These are phyloP conservation scores for Neria commutata DNA, from an alignment of 2,888 invertebrate species.

Conservation along the genomic window DNA sequence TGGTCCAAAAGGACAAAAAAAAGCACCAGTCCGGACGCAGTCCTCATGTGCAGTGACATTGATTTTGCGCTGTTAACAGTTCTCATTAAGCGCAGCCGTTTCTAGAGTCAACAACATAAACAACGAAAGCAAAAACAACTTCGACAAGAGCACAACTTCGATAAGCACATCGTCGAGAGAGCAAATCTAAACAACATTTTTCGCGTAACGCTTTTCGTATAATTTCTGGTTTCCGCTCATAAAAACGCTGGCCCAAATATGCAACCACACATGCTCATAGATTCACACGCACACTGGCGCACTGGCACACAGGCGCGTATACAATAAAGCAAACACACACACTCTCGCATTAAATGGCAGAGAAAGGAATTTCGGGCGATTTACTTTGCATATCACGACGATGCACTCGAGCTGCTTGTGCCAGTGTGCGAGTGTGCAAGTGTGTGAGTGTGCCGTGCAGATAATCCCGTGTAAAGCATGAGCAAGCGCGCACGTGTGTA, in stretches of 20 bases:
- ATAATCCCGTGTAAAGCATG: background rate
- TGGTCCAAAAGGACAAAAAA: no score
- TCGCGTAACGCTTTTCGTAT: background rate
- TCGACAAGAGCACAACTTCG: background rate
- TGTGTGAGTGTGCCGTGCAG: no score
- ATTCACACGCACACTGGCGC: conserved; percentile 10
- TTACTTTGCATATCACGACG: background rate
- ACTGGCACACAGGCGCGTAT: conserved; percentile 22
- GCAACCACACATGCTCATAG: conserved; percentile 1
- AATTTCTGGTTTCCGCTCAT: background rate
- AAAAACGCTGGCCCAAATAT: background rate
- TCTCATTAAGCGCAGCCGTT: background rate
- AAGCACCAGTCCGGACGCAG: no score
- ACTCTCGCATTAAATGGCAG: no score
- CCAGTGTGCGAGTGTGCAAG: no score
- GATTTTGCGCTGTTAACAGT: background rate
- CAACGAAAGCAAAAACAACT: background rate
- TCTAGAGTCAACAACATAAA: background rate
- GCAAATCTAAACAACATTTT: background rate
- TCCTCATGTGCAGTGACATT: no score
- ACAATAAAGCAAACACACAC: no score
- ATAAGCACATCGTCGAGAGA: no score
- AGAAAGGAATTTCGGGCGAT: background rate
- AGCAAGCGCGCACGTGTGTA: background rate
- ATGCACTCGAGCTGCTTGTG: background rate